A percentile compares a stretch with the other conserved stretches of the same genome.
phyloP scores from a whole-genome alignment of 2,797 vertebrate species.

The Darevskia nairensis region DNA sequence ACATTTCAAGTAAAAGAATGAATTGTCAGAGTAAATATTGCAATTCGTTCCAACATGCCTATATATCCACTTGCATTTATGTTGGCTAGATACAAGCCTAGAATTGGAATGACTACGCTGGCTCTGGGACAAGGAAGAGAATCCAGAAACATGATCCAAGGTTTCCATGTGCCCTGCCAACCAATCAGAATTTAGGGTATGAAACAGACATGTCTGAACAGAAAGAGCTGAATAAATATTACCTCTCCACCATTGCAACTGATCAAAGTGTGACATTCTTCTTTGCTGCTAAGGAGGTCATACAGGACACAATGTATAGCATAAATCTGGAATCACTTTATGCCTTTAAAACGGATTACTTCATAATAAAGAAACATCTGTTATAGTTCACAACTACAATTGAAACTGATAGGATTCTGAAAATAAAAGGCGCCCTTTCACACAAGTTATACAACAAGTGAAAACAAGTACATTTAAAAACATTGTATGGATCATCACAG shows the following conservation, averaged over 20 bases:
- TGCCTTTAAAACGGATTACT: not conserved
- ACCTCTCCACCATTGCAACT: conserved; percentile 28
- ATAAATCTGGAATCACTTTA: conserved; percentile 19
- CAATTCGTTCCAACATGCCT: not conserved
- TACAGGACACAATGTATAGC: not conserved
- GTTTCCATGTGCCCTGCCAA: conserved; percentile 65
- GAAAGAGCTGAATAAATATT: conserved; percentile 31
- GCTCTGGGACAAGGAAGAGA: conserved; percentile 53
- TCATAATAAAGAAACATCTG: not conserved
- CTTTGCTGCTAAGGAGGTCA: conserved; percentile 29
- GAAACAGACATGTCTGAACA: conserved; percentile 47
- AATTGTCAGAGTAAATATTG: not conserved
- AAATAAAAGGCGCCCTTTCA: not conserved
- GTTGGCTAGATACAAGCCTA: conserved; percentile 32
- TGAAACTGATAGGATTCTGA: not conserved
- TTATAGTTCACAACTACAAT: conserved; percentile 1
- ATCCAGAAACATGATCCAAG: conserved; percentile 56
- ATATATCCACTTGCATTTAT: conserved; percentile 2
- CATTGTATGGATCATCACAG: not conserved
- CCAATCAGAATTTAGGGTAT: conserved; percentile 40
- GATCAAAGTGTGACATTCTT: conserved; percentile 47
- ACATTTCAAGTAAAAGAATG: not conserved
- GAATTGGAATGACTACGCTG: conserved; percentile 27
- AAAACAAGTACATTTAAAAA: not conserved
- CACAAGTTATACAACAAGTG: not conserved